Percentiles rank a stretch among this genome's conserved stretches.
These are phyloP conservation scores for Lytechinus pictus DNA, from an alignment of 35 echinoderm and acorn worm genomes.

Conservation along the genomic window DNA sequence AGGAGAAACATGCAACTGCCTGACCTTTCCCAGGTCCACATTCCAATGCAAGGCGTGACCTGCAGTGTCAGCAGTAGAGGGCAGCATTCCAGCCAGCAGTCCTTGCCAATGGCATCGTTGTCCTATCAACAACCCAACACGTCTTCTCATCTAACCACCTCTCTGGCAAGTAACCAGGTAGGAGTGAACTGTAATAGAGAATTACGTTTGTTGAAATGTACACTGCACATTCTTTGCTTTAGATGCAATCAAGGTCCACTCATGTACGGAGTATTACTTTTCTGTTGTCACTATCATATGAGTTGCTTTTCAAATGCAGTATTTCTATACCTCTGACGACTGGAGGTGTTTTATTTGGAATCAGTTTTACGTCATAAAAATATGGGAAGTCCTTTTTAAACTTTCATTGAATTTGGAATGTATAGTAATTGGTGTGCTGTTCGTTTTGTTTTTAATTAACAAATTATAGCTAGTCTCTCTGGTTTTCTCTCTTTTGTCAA, in stretches of 20 bases:
- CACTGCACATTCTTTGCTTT: no score
- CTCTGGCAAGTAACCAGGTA: background rate
- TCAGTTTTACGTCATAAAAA: background rate
- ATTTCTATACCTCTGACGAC: background rate
- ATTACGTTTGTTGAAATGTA: no score
- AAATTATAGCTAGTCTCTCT: background rate
- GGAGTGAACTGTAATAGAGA: background rate
- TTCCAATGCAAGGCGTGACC: background rate
- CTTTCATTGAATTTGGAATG: no score
- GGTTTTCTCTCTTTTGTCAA: background rate
- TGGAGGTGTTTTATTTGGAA: background rate
- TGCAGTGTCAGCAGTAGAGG: background rate
- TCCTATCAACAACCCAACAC: constrained; percentile 18
- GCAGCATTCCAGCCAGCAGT: background rate
- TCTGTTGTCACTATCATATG: background rate
- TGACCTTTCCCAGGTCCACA: background rate
- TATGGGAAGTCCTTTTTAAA: background rate
- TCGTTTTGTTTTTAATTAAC: background rate
- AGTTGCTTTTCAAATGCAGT: background rate
- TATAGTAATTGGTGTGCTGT: background rate
- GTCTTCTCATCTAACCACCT: background rate
- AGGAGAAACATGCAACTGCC: background rate
- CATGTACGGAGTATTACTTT: no score
- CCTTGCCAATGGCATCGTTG: background rate
- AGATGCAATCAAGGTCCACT: no score